A percentile compares a stretch with the other conserved stretches of the same genome.
Evolutionary conservation across 2,888 invertebrate species (phyloP).

Genomic region (Drosophila anomalata): DNA sequence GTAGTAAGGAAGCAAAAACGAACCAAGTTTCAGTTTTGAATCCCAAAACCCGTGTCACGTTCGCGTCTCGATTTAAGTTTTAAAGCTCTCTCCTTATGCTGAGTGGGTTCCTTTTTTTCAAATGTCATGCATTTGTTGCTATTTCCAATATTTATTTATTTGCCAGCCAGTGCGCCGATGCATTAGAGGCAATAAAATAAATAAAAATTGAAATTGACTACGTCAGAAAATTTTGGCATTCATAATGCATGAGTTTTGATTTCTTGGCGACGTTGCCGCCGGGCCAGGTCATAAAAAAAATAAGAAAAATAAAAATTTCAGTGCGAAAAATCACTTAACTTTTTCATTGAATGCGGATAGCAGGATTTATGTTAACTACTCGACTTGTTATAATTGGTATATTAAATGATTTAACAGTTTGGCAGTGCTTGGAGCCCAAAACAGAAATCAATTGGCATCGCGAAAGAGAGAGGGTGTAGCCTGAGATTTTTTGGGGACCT

Average conservation of each 20-base stretch:
- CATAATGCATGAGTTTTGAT: constrained; percentile 81
- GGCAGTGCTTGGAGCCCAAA: constrained; percentile 68
- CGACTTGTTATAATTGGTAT: constrained; percentile 83
- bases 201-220: constrained; percentile 78
- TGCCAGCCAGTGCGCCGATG: constrained; percentile 70
- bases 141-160: constrained; percentile 73
- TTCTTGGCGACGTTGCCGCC: constrained; percentile 63
- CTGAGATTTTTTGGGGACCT: constrained; percentile 47
- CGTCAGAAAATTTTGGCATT: constrained; percentile 80
- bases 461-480: constrained; percentile 57
- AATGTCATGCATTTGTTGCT: constrained; percentile 65
- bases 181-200: constrained; percentile 80
- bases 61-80: neutral
- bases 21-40: too few species aligned
- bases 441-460: constrained; percentile 72
- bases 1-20: too few species aligned
- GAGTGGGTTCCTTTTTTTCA: constrained; percentile 60
- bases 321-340: constrained; percentile 70
- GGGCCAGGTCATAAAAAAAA: constrained; percentile 10
- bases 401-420: constrained; percentile 83
- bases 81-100: constrained; percentile 52
- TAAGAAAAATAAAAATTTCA: constrained; percentile 41
- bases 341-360: constrained; percentile 59
- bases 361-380: constrained; percentile 83
- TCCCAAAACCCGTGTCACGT: constrained; percentile 24